Base-by-base conservation (phyloP, 2,113 vertebrate genomes). In the Phylloscopus whistleri region DNA sequence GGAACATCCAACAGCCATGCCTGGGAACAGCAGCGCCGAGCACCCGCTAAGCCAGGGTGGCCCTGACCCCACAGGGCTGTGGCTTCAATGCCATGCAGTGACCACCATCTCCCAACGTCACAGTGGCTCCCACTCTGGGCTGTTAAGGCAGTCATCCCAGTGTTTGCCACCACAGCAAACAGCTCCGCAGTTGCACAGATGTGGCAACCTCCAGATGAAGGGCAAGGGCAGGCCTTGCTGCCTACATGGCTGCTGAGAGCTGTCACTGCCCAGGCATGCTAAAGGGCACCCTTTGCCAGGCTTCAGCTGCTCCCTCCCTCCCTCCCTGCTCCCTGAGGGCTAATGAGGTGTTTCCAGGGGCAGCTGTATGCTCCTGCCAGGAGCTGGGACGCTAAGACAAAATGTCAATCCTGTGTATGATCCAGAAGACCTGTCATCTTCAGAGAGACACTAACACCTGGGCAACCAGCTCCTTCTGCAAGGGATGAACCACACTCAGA, bases 41-140 rank as follows among this genome's bases (percentile, higher is more conserved):
- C 0, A 0, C 41, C 41, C 15, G 2, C 37, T 51, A 48, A 12
- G 13, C 16, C 0, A 0, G 43, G 5, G 27, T 1, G 0, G 33
- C 56, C 24, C 70, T 55, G 55, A 27, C 23, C 30, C 80, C 0
- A 0, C 1, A 2, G 31, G 73, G 43, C 70, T 55, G 49, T 43
- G 46, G 31, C 73, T 85, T 16, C 56, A 49, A 24, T 13, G 30
- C 35, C 33, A n/a, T 0, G 44, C 62, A 78, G 39, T 39, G 67
- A 46, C 37, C 31, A 24, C 37, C 21, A 11, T 22, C 35, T 66
- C 3, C 1, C 89, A 91, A 44, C 58, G 67, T 0, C 5, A 59
- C 0, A 0, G 41, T 20, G 37, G 17, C 67, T 87, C 89, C 44
- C 67, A 53, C 79, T 62, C 11, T 23, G 37, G 19, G 9, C 9